Evolutionary conservation across 2,113 vertebrate species (phyloP).

Genomic region (Entelurus aequoreus): DNA sequence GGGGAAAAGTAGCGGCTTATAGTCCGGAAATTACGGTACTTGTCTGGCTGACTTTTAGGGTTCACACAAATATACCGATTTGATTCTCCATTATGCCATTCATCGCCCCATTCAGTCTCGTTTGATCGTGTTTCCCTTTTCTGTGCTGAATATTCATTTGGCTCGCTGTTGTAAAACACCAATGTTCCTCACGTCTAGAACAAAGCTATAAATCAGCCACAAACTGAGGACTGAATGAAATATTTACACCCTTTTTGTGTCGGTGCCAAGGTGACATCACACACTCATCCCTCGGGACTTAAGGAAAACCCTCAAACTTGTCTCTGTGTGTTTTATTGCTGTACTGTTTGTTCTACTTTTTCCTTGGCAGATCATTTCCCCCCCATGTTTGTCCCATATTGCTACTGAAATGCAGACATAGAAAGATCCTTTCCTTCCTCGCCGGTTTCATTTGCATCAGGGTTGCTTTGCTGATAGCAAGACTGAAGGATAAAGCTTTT

Average conservation of each 20-base stretch:
- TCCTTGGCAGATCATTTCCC: slow-evolving; percentile 10
- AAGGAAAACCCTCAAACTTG: slow-evolving; percentile 11
- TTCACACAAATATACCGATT: no score
- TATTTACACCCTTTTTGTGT: slow-evolving; percentile 13
- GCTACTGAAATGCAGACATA: slow-evolving; percentile 14
- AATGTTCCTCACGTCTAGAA: slow-evolving; percentile 11
- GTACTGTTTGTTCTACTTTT: slow-evolving; percentile 46
- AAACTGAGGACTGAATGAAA: not conserved
- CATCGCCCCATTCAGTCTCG: not conserved
- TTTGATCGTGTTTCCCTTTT: not conserved
- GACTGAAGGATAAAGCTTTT: slow-evolving; percentile 19
- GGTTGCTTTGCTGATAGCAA: slow-evolving; percentile 21
- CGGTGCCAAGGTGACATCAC: slow-evolving; percentile 22
- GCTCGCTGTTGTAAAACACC: slow-evolving; percentile 7
- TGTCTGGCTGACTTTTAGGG: no score
- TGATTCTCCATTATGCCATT: not conserved
- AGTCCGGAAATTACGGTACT: no score
- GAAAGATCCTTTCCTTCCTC: no score
- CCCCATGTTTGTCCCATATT: not conserved
- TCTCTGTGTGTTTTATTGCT: slow-evolving; percentile 29
- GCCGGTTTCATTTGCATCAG: not conserved
- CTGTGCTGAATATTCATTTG: not conserved
- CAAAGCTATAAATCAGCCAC: slow-evolving; percentile 29
- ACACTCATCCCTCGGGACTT: slow-evolving; percentile 19
- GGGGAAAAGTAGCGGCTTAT: no score